Evolutionary conservation across 2,113 vertebrate species (phyloP), one percentile per base, ranked within the genome.

Genomic region (Nothoprocta pentlandii): DNA sequence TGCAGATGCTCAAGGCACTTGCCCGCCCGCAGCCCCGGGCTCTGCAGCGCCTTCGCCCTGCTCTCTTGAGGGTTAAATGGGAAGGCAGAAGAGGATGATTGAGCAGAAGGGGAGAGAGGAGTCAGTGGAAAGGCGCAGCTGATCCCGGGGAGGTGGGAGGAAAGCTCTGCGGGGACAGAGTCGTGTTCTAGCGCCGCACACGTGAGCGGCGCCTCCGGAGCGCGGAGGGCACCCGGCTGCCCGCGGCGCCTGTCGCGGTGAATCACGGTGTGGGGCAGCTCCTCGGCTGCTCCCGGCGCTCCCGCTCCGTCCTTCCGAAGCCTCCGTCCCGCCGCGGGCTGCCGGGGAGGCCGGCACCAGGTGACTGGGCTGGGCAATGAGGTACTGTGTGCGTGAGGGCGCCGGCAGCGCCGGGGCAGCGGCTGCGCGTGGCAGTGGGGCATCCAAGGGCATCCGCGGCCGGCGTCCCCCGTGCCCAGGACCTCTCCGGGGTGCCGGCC

Each of bases 181-280:
- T 97, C 95, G 85, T 97, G 96, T 82, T 97, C 90, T 95, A 94
- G 51, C 91, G 88, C 51, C 46, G 10, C n/a, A 28, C 77, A 66
- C 83, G 90, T 89, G 96, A 93, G 81, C 8, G 16, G 76, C 78
- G 42, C 89, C 82, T 94, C 8, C 5, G 16, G 64, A 89, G 58
- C 2, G 51, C 85, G 88, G 88, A 20, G 92, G 80, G 93, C 95
- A 93, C 46, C 89, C 82, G 79, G 34, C 76, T 39, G 59, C 91
- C 87, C 56, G 69, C 32, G 3, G 47, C 8, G 30, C 19, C 8
- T 51, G 62, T 61, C 73, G 91, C 56, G 73, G 95, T 83, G 89
- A 92, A 88, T 34, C 2, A n/a, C 44, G 15, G 86, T 23, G 1
- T 16, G 23, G 77, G 93, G 67, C 46, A 22, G 20, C 47, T 30